These are phyloP conservation scores for Rhopilema esculentum DNA, from an alignment of 30 jellyfish, hydroid and myxozoan species.

Conservation along the genomic window DNA sequence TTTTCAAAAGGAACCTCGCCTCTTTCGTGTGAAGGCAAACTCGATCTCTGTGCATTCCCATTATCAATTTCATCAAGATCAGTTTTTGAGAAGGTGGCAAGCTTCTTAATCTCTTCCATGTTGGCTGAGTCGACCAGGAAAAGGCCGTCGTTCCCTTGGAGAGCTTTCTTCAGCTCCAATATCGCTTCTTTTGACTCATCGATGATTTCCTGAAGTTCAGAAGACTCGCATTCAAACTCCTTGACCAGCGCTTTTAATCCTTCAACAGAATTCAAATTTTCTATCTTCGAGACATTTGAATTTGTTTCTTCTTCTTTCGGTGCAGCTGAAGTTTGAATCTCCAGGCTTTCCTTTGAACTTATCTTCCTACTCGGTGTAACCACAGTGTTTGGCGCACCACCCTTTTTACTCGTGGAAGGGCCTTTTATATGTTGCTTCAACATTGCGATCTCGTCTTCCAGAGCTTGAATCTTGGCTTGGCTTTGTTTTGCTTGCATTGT, in stretches of 20 bases:
- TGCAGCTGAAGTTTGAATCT: background rate
- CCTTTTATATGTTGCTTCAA: conserved; percentile 56
- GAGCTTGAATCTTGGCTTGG: conserved; percentile 33
- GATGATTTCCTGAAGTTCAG: conserved; percentile 69
- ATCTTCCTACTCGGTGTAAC: conserved; percentile 19
- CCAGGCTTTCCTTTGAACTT: background rate
- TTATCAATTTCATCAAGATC: conserved; percentile 17
- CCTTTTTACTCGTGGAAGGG: background rate
- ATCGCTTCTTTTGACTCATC: conserved; percentile 75
- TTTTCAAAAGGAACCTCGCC: conserved; percentile 15
- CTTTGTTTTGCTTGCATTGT: conserved; percentile 5
- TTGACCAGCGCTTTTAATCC: conserved; percentile 40
- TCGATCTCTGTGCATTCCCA: background rate
- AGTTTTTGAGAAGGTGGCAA: conserved; percentile 25
- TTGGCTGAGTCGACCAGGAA: conserved; percentile 65
- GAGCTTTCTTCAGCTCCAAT: conserved; percentile 56
- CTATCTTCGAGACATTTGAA: background rate
- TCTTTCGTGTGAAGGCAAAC: background rate
- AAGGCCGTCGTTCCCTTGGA: conserved; percentile 65
- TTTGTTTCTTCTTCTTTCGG: background rate
- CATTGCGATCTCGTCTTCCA: conserved; percentile 44
- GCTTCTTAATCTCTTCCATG: conserved; percentile 33
- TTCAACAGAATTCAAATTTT: conserved; percentile 13
- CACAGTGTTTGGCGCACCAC: conserved; percentile 28
- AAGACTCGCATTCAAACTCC: conserved; percentile 62